Conservation (phyloP, 2,797 vertebrate species). For the Onychomys torridus region DNA sequence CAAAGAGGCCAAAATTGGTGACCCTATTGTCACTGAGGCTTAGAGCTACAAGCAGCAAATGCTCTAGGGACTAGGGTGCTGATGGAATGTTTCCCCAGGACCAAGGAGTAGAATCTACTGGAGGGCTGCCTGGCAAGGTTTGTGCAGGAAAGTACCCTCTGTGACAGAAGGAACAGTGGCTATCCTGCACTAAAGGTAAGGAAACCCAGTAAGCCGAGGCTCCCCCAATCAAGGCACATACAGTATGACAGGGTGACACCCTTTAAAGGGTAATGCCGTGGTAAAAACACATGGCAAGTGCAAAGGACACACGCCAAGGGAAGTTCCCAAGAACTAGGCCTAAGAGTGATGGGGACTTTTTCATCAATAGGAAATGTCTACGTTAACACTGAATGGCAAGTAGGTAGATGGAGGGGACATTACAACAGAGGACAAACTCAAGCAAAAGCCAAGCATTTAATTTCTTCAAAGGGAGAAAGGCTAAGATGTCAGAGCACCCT, state of each 20-base stretch:
- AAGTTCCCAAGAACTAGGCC: not conserved
- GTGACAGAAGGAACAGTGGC: conserved; percentile 8
- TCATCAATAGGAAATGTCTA: not conserved
- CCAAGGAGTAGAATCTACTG: not conserved
- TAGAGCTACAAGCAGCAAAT: not conserved
- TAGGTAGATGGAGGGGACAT: not conserved
- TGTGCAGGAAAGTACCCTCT: not conserved
- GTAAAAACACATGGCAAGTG: not conserved
- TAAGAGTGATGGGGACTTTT: not conserved
- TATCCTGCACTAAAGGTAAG: not conserved
- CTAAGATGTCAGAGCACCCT: not conserved
- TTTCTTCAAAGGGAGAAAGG: not conserved
- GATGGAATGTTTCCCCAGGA: not conserved
- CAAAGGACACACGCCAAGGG: not conserved
- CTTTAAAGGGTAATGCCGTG: not conserved
- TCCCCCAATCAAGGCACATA: not conserved
- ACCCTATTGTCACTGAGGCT: not conserved
- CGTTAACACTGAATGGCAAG: not conserved
- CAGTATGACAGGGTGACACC: not conserved
- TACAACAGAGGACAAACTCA: not conserved
- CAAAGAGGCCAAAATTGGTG: conserved; percentile 52
- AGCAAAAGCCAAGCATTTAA: not conserved
- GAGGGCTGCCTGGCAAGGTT: not conserved
- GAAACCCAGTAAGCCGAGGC: not conserved
- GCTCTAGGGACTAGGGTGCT: not conserved